Conservation (phyloP, 2,888 invertebrate species). For the Nomada flava region DNA sequence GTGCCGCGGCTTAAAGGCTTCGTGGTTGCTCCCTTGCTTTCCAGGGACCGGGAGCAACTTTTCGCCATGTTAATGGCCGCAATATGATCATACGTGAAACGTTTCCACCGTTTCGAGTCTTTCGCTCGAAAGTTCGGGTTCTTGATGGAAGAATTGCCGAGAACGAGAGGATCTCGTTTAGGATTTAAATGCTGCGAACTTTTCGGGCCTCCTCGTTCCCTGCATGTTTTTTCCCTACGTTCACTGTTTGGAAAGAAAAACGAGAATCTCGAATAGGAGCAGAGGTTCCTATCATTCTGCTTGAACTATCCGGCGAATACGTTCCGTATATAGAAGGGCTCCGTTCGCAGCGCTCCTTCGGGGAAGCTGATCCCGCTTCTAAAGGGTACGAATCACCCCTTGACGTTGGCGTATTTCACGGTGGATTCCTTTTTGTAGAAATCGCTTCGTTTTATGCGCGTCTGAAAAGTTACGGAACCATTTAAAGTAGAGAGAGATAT, state of each 20-base stretch:
- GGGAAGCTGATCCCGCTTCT: conserved; percentile 32
- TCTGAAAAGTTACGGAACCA: conserved; percentile 59
- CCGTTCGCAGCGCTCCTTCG: neutral
- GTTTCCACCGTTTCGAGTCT: conserved; percentile 41
- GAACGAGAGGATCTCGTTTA: no score
- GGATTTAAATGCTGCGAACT: neutral
- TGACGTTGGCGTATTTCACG: conserved; percentile 36
- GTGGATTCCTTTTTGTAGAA: conserved; percentile 55
- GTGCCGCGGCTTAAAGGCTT: conserved; percentile 84
- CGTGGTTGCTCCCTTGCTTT: conserved; percentile 81
- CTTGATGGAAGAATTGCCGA: neutral
- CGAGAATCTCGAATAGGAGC: neutral
- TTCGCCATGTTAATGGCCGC: conserved; percentile 82
- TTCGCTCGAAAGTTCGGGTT: neutral
- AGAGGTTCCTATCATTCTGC: neutral
- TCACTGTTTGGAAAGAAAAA: no score
- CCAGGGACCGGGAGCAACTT: conserved; percentile 78
- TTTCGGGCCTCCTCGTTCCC: neutral
- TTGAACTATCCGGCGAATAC: neutral
- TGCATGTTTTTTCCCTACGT: neutral
- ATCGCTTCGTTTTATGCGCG: conserved; percentile 54
- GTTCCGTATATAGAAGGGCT: neutral
- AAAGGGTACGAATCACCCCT: conserved; percentile 28
- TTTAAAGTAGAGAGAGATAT: conserved; percentile 51
- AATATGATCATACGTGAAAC: conserved; percentile 80